Base-by-base conservation (phyloP, 2,888 invertebrate genomes). In the Agonopterix alstromeriana region DNA sequence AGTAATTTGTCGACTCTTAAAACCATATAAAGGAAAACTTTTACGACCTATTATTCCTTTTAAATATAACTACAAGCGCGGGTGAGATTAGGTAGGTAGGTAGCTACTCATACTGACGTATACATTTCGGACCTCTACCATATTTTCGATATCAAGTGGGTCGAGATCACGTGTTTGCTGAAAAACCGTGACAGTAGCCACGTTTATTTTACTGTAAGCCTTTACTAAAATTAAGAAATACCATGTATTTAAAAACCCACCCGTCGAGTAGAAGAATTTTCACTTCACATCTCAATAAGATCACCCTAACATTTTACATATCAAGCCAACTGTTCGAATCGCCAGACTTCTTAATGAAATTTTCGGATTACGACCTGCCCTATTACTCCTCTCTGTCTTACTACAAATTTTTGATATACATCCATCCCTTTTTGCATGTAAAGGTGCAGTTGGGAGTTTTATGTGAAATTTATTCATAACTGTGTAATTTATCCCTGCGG, bases 391-490 rank as follows among this genome's bases (percentile, higher is more conserved):
- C 80, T 58, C 72, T 57, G 53, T 80, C 74, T 45, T 49, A 53
- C 75, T 42, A 43, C 46, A 8, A 10, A 36, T 42, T 50, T 47
- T 36, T 47, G 35, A 52, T 53, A 60, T 67, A 73, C 63, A 56
- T 50, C 72, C 61, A 56, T 80, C 82, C 62, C 81, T 65, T 63
- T 83, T 76, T 56, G 62, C 74, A 67, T 79, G 80, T 80, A 74
- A 84, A 87, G 87, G 87, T 88, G 87, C 89, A 87, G 76, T 83
- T 70, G 69, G 60, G 77, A 86, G 82, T 86, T 89, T 89, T 89
- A 89, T 89, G 87, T 72, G 84, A 89, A 88, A 89, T 89, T 89
- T 89, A 89, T 89, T 89, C 89, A 89, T 89, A 89, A 89, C 88
- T 77, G 79, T 74, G 85, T 89, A 89, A 89, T 89, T 88, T 85